Base-by-base conservation (phyloP, 2,888 invertebrate species). In the Melanostoma mellinum region DNA sequence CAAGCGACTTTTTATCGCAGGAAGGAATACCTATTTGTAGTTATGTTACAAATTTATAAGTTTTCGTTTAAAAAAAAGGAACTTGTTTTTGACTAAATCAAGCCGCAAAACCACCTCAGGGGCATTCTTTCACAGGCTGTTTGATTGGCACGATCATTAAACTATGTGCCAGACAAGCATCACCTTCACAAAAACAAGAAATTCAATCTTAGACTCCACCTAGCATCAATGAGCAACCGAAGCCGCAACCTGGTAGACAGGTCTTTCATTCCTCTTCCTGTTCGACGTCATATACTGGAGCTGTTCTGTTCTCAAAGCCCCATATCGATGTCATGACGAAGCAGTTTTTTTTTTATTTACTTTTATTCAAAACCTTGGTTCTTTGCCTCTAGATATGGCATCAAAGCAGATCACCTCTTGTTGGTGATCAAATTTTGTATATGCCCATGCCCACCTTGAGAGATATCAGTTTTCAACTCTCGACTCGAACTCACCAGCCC, bases 391-490 rank as follows among this genome's bases (percentile, higher is more conserved):
- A 8, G 32, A 36, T 30, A 36, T 30, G 20, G 42, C n/a, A 42
- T 4, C 20, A 20, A 33, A 58, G 9, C 36, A 71, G 36, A 52
- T 36, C 63, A 48, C 63, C 48, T 53, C 63, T 50, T 38, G 40
- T 40, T 46, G 38, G 40, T 35, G 55, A 65, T 74, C 74, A 40
- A 50, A 74, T 74, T 58, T 50, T 42, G 56, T 56, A 20, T 20
- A 20, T 20, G 20, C 20, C 20, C 20, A 33, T 65, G 74, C 65
- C 65, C 56, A 65, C 74, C 74, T 74, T 74, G 20, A 20, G 74
- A 74, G 65, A 50, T 65, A 74, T 74, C 65, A 56, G 36, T 65
- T 74, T 74, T 74, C 74, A 52, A 55, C 42, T 30, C 44, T 46
- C 46, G 56, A 42, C 44, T 46, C 46, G 56, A 42, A 5, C 58